phyloP scores from a whole-genome alignment of 37 sponge, comb jelly and placozoan species.

The Hexactinellida sp. region DNA sequence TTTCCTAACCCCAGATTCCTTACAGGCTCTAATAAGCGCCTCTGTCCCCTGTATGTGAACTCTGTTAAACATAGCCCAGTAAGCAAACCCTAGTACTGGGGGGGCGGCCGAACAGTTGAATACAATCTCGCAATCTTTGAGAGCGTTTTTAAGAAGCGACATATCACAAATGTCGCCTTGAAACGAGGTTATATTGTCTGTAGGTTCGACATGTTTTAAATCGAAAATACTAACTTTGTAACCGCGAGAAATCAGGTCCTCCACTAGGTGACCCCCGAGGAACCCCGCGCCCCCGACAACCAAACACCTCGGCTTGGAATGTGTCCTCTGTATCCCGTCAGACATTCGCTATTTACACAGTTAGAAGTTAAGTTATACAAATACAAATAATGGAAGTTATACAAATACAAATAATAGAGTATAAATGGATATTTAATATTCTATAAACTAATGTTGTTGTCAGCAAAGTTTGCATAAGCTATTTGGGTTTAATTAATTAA shows the following conservation, averaged over 20 bases:
- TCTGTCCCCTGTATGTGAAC: conserved; percentile 67
- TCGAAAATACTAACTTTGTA: conserved; percentile 77
- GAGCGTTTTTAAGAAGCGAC: conserved; percentile 45
- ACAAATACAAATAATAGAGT: too few relatives aligned
- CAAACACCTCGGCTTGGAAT: conserved; percentile 25
- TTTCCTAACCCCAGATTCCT: conserved; percentile 39
- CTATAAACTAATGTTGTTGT: too few relatives aligned
- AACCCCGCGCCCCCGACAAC: conserved; percentile 86
- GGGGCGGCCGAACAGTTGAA: conserved; percentile 72
- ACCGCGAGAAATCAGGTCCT: conserved; percentile 43
- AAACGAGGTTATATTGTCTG: conserved; percentile 44
- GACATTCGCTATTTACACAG: too few relatives aligned
- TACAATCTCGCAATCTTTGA: conserved; percentile 44
- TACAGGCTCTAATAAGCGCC: conserved; percentile 49
- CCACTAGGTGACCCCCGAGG: conserved; percentile 67
- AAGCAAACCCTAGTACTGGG: conserved; percentile 11
- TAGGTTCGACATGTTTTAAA: conserved; percentile 27
- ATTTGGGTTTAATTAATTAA: too few relatives aligned
- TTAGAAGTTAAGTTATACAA: too few relatives aligned
- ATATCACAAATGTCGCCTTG: conserved; percentile 54
- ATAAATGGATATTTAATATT: too few relatives aligned
- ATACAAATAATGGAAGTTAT: too few relatives aligned
- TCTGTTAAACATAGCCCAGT: conserved; percentile 41
- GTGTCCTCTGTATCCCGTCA: not conserved
- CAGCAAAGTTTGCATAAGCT: too few relatives aligned